Conservation (phyloP, 2,797 vertebrate species). For the Sitta carolinensis region DNA sequence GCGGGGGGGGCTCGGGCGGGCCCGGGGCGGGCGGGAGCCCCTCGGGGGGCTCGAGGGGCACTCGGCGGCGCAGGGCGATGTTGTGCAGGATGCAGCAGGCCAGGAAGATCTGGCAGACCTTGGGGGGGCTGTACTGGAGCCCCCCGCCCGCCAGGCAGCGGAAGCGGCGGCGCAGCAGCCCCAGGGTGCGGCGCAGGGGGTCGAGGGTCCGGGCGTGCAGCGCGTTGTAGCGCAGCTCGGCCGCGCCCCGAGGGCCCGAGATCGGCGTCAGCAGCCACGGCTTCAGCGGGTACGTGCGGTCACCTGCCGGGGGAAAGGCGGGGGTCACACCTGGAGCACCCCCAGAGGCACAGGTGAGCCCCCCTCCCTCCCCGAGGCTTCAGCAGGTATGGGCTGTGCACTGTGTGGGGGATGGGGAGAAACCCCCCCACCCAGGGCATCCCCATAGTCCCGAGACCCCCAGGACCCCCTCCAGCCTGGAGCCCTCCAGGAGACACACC, state of each 20-base stretch:
- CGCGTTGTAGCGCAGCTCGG: background rate
- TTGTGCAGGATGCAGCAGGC: conserved; percentile 3
- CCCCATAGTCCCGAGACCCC: too few species aligned
- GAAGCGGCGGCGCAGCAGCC: background rate
- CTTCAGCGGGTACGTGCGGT: background rate
- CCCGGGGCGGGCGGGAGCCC: background rate
- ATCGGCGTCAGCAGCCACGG: background rate
- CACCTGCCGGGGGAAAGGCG: background rate
- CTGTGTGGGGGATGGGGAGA: too few species aligned
- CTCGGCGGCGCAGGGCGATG: background rate
- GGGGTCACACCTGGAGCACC: background rate
- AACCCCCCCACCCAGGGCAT: too few species aligned
- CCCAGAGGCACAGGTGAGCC: background rate
- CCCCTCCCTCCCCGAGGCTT: too few species aligned
- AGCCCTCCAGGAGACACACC: too few species aligned
- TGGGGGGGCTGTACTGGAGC: background rate
- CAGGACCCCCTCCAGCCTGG: too few species aligned
- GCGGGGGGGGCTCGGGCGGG: background rate
- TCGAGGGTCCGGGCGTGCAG: background rate
- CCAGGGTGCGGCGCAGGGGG: background rate
- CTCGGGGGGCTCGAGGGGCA: background rate
- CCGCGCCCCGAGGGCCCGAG: background rate
- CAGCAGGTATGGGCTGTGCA: too few species aligned
- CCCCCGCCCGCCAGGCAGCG: background rate
- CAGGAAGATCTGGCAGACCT: background rate